A percentile compares a stretch with the other conserved stretches of the same genome.
phyloP scores from a whole-genome alignment of 2,113 vertebrate genomes.

The Rhinichthys klamathensis region DNA sequence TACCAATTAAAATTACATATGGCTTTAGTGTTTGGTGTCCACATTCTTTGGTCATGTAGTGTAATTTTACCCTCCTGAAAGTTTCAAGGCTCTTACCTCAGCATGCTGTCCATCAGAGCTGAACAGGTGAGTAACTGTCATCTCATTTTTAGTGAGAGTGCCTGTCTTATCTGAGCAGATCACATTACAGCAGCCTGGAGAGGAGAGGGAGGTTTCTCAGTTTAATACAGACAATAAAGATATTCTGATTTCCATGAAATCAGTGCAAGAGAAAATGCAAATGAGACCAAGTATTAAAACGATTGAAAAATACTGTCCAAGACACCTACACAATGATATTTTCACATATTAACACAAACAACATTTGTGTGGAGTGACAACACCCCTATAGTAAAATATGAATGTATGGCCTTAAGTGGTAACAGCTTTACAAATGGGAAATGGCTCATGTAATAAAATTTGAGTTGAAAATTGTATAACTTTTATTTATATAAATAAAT shows the following conservation, averaged over 20 bases:
- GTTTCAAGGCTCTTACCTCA: conserved; percentile 78
- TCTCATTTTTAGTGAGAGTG: conserved; percentile 97
- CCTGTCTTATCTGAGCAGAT: conserved; percentile 99
- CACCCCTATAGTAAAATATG: neutral
- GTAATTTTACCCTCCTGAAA: neutral
- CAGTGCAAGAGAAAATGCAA: neutral
- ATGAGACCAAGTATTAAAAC: neutral
- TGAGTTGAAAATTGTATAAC: neutral
- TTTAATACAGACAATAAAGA: neutral
- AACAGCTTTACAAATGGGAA: neutral
- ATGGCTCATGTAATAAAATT: neutral
- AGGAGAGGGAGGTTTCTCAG: neutral
- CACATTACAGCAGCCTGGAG: conserved; percentile 94
- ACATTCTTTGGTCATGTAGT: neutral
- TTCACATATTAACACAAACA: neutral
- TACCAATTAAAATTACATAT: neutral
- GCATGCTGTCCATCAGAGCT: conserved; percentile 91
- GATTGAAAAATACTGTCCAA: neutral
- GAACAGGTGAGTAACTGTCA: conserved; percentile 96
- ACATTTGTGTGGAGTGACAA: neutral
- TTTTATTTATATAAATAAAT: neutral
- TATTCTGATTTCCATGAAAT: neutral
- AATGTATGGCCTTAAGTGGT: neutral
- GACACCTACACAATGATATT: neutral
- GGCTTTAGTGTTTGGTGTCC: neutral